Conservation (phyloP, 2,113 vertebrate species). For the Lipotes vexillifer region DNA sequence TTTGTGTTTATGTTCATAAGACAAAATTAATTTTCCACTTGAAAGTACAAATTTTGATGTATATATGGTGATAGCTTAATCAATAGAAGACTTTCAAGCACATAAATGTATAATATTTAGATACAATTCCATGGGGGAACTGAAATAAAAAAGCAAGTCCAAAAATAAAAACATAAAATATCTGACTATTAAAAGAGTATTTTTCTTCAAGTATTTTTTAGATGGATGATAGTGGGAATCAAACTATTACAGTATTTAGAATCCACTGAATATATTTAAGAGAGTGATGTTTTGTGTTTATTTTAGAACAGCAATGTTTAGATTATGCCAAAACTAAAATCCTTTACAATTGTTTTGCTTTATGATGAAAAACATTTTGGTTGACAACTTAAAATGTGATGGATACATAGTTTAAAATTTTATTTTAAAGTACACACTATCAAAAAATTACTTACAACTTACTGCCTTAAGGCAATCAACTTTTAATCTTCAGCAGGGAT, state of each 20-base stretch:
- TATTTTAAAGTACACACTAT: background rate
- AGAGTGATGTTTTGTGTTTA: background rate
- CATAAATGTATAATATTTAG: background rate
- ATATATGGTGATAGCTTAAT: background rate
- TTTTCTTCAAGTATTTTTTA: conserved; percentile 22
- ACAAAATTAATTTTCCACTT: background rate
- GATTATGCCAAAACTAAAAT: background rate
- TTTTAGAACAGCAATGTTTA: conserved; percentile 14
- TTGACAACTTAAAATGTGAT: conserved; percentile 16
- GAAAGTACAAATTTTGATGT: background rate
- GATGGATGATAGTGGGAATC: background rate
- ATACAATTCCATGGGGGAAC: background rate
- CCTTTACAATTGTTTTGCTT: background rate
- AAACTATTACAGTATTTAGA: background rate
- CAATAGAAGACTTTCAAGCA: background rate
- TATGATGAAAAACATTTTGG: background rate
- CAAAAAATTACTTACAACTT: background rate
- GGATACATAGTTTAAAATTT: background rate
- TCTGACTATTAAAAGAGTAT: background rate
- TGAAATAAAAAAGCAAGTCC: background rate
- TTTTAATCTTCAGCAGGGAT: background rate
- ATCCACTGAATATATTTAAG: background rate
- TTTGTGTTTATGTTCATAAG: background rate
- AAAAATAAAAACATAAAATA: background rate
- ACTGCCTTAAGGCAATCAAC: background rate